Evolutionary conservation across 2,797 vertebrate genomes (phyloP), one percentile per base, ranked within the genome.

Genomic region (Anas bahamensis): DNA sequence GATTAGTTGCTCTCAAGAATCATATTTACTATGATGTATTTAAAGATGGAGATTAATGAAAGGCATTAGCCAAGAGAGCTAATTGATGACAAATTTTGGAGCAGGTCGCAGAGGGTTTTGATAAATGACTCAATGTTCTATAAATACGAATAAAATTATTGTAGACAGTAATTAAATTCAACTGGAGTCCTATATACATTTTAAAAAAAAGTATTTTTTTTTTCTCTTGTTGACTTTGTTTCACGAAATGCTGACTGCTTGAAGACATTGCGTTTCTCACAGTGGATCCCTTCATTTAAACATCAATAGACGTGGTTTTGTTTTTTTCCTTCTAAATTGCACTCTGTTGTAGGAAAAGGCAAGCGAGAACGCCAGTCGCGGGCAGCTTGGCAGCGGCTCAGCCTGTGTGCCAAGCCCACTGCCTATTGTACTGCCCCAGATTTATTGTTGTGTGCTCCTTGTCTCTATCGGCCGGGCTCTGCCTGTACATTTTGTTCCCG

Each of bases 31-130:
- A 0, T 44, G 28, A 13, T 83, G 17, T 93, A 60, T 91, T 86
- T 95, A 80, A 90, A 83, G 73, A 66, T 59, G 50, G 52, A 90
- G 85, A 79, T 89, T 81, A 92, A 91, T 81, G 82, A 85, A 90
- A 83, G 35, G 21, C 80, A 56, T 83, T 93, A 78, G 60, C 56
- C 56, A 13, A 79, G 78, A 78, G 63, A 86, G 13, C 28, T 86
- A 88, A 82, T 28, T 79, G 89, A 73, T 92, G 76, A 83, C 37
- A 72, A 66, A 73, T 61, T 73, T 23, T 86, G 48, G 79, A 91
- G 61, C 35, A 42, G 53, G 64, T 86, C 82, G 76, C 90, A 66
- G 78, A 82, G 71, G 73, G 89, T 91, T 95, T 87, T 93, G 56
- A 74, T 77, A 65, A 93, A 88, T 57, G 0, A 52, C 42, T 71